A percentile compares a stretch with the other conserved stretches of the same genome.
Evolutionary conservation across 2,888 invertebrate species (phyloP).

Genomic region (Oscheius sp.): DNA sequence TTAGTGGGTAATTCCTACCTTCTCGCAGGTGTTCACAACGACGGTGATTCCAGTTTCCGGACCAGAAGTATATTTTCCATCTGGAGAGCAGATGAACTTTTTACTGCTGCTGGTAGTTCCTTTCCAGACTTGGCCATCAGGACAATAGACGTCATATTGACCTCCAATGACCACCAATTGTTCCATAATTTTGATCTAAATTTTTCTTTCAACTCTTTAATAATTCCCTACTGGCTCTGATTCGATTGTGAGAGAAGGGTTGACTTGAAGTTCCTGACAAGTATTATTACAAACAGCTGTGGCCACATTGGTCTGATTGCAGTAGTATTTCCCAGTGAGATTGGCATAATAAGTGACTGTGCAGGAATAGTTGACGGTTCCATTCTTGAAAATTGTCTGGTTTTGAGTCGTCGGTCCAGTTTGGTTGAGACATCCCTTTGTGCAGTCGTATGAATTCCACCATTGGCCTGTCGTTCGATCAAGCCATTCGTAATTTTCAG

Average conservation of each 20-base stretch:
- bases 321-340: background rate
- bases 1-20: background rate
- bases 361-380: background rate
- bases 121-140: constrained; percentile 3
- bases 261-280: background rate
- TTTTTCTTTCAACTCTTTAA: too few relatives aligned
- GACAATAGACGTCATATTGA: constrained; percentile 1
- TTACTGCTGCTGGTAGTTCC: background rate
- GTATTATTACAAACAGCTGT: background rate
- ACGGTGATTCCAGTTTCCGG: background rate
- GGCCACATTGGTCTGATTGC: background rate
- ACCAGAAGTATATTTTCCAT: background rate
- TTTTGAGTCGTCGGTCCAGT: background rate
- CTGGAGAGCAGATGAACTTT: background rate
- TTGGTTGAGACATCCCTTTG: background rate
- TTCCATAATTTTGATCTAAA: too few relatives aligned
- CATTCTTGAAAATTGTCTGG: background rate
- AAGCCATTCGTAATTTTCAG: constrained; percentile 4
- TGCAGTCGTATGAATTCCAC: background rate
- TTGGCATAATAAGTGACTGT: background rate
- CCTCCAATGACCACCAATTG: background rate
- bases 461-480: background rate
- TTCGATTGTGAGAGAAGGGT: background rate
- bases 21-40: background rate
- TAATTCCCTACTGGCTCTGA: background rate